A percentile compares a stretch with the other conserved stretches of the same genome.
Conservation (phyloP, 1,140 invertebrate species). For the Drosophila watanabei region DNA sequence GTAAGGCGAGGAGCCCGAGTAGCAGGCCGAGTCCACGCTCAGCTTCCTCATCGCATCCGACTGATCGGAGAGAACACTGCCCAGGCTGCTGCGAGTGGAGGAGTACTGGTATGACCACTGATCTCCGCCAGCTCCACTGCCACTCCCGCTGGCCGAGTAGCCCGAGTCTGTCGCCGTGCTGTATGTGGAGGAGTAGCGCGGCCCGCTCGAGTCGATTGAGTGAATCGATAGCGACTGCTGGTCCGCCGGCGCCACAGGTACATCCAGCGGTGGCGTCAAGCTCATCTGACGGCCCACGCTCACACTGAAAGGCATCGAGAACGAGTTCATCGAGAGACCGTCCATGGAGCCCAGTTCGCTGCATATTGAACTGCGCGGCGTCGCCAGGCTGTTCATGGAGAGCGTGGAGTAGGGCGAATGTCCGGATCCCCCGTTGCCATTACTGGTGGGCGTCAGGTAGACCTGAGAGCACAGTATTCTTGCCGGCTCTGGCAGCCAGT, state of each 20-base stretch:
- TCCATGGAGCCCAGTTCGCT: constrained; percentile 82
- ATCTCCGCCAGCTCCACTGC: constrained; percentile 65
- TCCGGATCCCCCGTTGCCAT: constrained; percentile 12
- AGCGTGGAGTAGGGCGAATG: constrained; percentile 82
- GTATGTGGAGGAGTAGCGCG: constrained; percentile 76
- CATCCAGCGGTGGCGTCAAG: constrained; percentile 79
- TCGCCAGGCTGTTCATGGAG: constrained; percentile 72
- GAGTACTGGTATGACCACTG: constrained; percentile 85
- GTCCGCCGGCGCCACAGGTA: constrained; percentile 58
- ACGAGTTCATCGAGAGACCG: constrained; percentile 81
- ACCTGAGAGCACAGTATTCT: constrained; percentile 91
- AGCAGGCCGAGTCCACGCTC: constrained; percentile 76
- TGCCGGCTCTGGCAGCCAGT: constrained; percentile 90
- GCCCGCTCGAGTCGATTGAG: constrained; percentile 62
- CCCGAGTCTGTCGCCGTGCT: constrained; percentile 84
- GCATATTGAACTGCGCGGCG: constrained; percentile 79
- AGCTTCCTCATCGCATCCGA: constrained; percentile 75
- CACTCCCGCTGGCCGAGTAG: constrained; percentile 75
- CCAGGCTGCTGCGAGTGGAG: constrained; percentile 81
- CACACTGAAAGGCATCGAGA: constrained; percentile 82
- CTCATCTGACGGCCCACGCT: constrained; percentile 73
- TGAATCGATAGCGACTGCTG: constrained; percentile 68
- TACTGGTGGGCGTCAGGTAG: constrained; percentile 85
- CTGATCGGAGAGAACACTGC: constrained; percentile 78
- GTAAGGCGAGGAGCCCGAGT: constrained; percentile 64